Evolutionary conservation across 2,113 vertebrate species (phyloP).

Genomic region (Pogona vitticeps): DNA sequence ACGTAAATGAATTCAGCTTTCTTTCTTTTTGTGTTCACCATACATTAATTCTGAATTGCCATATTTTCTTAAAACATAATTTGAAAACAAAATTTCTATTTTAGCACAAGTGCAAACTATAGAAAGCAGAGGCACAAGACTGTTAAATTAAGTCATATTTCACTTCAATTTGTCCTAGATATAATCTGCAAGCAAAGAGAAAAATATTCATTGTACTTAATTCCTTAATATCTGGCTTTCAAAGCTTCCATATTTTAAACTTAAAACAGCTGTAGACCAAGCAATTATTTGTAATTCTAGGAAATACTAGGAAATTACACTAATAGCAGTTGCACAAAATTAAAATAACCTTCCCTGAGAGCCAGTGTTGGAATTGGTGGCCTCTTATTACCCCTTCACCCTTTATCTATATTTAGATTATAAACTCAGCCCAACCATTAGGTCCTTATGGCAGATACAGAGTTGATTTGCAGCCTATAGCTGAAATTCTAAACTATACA

Average conservation of each 20-base stretch:
- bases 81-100: slow-evolving; percentile 49
- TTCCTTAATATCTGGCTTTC: not conserved
- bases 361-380: not conserved
- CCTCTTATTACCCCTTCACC: not conserved
- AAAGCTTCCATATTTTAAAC: slow-evolving; percentile 10
- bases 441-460: not conserved
- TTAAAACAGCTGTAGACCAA: slow-evolving; percentile 24
- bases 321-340: slow-evolving; percentile 10
- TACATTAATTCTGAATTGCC: slow-evolving; percentile 43
- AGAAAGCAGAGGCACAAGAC: slow-evolving; percentile 11
- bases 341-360: not conserved
- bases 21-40: not conserved
- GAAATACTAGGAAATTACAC: slow-evolving; percentile 14
- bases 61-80: slow-evolving; percentile 28
- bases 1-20: not conserved
- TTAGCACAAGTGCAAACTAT: slow-evolving; percentile 28
- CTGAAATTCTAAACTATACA: not conserved
- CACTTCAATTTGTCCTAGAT: slow-evolving; percentile 40
- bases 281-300: not conserved
- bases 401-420: not conserved
- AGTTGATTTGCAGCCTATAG: not conserved
- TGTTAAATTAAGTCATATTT: slow-evolving; percentile 41
- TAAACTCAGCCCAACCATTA: not conserved
- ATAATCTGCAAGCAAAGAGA: slow-evolving; percentile 17
- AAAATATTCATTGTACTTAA: slow-evolving; percentile 12